phyloP scores from a whole-genome alignment of 1,140 invertebrate genomes.

The Drosophila orosa region DNA sequence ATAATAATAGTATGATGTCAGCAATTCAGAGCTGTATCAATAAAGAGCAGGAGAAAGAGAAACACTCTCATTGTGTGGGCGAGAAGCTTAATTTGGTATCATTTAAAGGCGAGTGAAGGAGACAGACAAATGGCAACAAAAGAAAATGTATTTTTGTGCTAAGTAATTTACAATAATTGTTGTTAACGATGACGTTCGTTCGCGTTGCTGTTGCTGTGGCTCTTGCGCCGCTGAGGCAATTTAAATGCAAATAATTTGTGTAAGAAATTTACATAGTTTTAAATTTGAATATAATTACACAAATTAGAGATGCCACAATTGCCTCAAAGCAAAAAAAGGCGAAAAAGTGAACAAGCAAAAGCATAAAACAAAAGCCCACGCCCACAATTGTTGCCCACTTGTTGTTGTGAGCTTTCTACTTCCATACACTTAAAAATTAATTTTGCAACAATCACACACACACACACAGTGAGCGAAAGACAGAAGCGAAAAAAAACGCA shows the following conservation, averaged over 20 bases:
- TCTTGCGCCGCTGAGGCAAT: slow-evolving; percentile 51
- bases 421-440: slow-evolving; percentile 56
- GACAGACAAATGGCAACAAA: neutral
- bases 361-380: slow-evolving; percentile 65
- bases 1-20: slow-evolving; percentile 68
- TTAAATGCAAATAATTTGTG: slow-evolving; percentile 80
- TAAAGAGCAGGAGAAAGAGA: slow-evolving; percentile 14
- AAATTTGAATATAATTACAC: slow-evolving; percentile 82
- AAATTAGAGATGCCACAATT: slow-evolving; percentile 63
- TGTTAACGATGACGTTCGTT: slow-evolving; percentile 61
- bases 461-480: slow-evolving; percentile 34
- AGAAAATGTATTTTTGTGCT: slow-evolving; percentile 29
- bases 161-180: slow-evolving; percentile 81
- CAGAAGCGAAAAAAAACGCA: slow-evolving; percentile 31
- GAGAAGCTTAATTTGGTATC: slow-evolving; percentile 72
- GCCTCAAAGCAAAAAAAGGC: neutral
- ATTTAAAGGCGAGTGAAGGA: slow-evolving; percentile 29
- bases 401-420: slow-evolving; percentile 69
- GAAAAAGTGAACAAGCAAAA: slow-evolving; percentile 1
- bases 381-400: slow-evolving; percentile 60
- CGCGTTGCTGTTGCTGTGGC: slow-evolving; percentile 21
- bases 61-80: slow-evolving; percentile 55
- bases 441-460: slow-evolving; percentile 48
- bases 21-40: slow-evolving; percentile 44
- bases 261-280: slow-evolving; percentile 74